These are phyloP conservation scores for Cheilosia scutellata DNA, from an alignment of 2,888 invertebrate genomes.

Conservation along the genomic window DNA sequence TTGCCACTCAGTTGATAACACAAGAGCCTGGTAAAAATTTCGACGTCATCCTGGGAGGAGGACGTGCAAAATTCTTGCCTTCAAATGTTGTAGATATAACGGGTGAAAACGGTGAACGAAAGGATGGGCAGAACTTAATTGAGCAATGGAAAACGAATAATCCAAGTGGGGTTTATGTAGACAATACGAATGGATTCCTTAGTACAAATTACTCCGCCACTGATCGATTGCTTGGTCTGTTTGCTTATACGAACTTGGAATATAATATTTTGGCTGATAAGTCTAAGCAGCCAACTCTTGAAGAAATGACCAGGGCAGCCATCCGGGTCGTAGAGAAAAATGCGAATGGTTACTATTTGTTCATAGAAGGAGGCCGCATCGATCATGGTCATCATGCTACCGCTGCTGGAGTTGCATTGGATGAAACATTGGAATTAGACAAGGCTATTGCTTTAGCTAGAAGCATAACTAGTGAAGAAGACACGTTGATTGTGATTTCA, in stretches of 20 bases:
- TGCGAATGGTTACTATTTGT: conserved; percentile 86
- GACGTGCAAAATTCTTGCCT: conserved; percentile 88
- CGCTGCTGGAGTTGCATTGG: conserved; percentile 87
- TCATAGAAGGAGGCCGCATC: conserved; percentile 89
- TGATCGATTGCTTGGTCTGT: conserved; percentile 86
- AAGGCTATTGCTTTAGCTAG: conserved; percentile 88
- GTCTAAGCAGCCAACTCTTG: conserved; percentile 86
- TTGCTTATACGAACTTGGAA: conserved; percentile 85
- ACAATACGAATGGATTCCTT: conserved; percentile 86
- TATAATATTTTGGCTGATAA: conserved; percentile 85
- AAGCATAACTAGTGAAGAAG: conserved; percentile 86
- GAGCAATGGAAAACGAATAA: conserved; percentile 87
- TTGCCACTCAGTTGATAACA: conserved; percentile 89
- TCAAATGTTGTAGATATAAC: conserved; percentile 84
- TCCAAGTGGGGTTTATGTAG: conserved; percentile 85
- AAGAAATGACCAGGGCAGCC: conserved; percentile 88
- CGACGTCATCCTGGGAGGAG: conserved; percentile 92
- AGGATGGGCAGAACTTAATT: conserved; percentile 88
- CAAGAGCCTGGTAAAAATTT: conserved; percentile 88
- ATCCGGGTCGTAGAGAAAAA: conserved; percentile 86
- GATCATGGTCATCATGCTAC: conserved; percentile 91
- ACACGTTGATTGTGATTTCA: conserved; percentile 92
- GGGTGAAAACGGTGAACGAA: conserved; percentile 85
- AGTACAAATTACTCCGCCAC: conserved; percentile 83
- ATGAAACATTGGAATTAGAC: conserved; percentile 91